Base-by-base conservation (phyloP, 2,888 invertebrate genomes). In the Dendrolimus houi region DNA sequence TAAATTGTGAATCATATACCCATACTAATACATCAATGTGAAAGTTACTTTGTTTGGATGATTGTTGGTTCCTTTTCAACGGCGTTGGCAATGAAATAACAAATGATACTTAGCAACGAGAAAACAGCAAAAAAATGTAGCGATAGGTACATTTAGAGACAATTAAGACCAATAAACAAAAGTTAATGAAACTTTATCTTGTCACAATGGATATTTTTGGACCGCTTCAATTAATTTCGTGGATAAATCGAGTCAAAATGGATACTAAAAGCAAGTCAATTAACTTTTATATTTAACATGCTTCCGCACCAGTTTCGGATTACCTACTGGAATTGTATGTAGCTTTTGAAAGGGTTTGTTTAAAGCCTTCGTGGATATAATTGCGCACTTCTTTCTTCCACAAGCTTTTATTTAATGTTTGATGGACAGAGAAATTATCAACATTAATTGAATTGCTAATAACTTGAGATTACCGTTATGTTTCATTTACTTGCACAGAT, bases 251-350 rank as follows among this genome's bases (percentile, higher is more conserved):
- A 47, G 47, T 47, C 47, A 47, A 47, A 47, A 47, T 47, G 47
- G 47, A 47, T 47, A 47, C 47, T 62, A 63, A 61, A 57, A 54
- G 47, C 47, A 55, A 64, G 66, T 69, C 70, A 74, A 79, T 78
- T 76, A 75, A 72, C 68, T 65, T 73, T 76, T 77, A 77, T 67
- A 69, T 75, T 72, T 69, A 72, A 68, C 72, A 60, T 59, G 60
- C 68, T 58, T 64, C 65, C 62, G 66, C 64, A 60, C 59, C 59
- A 65, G 71, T 74, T 70, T 79, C 68, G 58, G 67, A 69, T 77
- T 73, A 71, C 77, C 41, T 10, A 12, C 52, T 47, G 29, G 29
- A 52, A n/a, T 67, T 77, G 70, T 71, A 71, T 65, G 61, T 60
- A 64, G 65, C 70, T 70, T 69, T 63, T 56, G 66, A 72, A 64